Base-by-base conservation (phyloP, 2,888 invertebrate species). In the Pristionchus fissidentatus region DNA sequence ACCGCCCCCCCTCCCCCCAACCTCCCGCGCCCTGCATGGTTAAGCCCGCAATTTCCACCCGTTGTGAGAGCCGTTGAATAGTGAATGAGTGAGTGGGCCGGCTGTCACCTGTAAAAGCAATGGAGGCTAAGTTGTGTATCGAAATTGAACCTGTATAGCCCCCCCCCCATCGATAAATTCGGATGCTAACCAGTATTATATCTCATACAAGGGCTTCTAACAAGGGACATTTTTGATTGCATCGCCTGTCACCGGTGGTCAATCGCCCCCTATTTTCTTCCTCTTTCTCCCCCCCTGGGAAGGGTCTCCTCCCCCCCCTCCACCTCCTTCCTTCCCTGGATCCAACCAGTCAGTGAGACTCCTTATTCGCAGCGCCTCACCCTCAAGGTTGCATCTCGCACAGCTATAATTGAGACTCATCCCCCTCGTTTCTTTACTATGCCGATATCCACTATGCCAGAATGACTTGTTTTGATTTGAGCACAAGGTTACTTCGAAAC, bases 41-140 rank as follows among this genome's bases (percentile, higher is more conserved):
- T 70, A 70, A 70, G 70, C 70, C 70, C n/a, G n/a, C 43, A 70
- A 70, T 70, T 70, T 70, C 70, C 70, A 70, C n/a, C 4, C 41
- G n/a, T 26, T 70, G 41, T 70, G 41, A 22, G 38, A n/a, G 66
- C 10, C 35, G 19, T n/a, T 38, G 43, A 38, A 66, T 1, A 0
- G 70, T 32, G 43, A 26, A 66, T 35, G 66, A 66, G 38, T 22
- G 7, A n/a, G 38, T 38, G 13, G 19, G 7, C 2, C 10, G 62
- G 41, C 66, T 41, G 70, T 70, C 70, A 70, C 70, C 70, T 70
- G 70, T n/a, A n/a, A n/a, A n/a, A n/a, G n/a, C n/a, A n/a, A n/a
- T n/a, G n/a, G n/a, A n/a, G n/a, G n/a, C n/a, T n/a, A n/a, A n/a
- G n/a, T n/a, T n/a, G n/a, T n/a, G n/a, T n/a, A n/a, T n/a, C n/a